Base-by-base conservation (phyloP, 2,797 vertebrate species). In the Poecilia wingei region DNA sequence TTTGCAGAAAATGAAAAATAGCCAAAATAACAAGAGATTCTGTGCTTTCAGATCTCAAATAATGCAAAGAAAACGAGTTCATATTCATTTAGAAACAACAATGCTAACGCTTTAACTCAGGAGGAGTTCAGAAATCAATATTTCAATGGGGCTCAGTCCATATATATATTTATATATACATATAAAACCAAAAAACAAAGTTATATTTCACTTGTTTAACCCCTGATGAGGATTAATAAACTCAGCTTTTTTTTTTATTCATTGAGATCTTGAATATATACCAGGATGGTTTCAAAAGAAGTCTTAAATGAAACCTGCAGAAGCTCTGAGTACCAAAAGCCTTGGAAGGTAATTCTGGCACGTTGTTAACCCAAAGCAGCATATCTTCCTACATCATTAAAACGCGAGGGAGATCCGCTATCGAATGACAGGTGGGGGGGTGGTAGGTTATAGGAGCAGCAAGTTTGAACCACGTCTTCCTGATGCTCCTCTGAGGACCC, bases 401-500 rank as follows among this genome's bases (percentile, higher is more conserved):
- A 43, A 41, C 4, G 1, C 2, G 13, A 69, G 20, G 66, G 66
- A 69, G 39, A 43, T 43, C 22, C 3, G 1, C 36, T 25, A 3
- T 43, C 5, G 8, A 69, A n/a, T 69, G 36, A 43, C 66, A n/a
- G 8, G 66, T 16, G 25, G 16, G 5, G 39, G 66, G 12, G 12
- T 25, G 13, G 43, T 6, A n/a, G 39, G 39, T 41, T 41, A 69
- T 22, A 39, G 33, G 64, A 66, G 39, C 89, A 78, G 86, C 84
- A 90, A 91, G 90, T 86, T 78, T 85, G 33, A 91, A 89, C 64
- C 74, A 82, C 84, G 86, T 82, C 75, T 49, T 86, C 61, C 51
- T 79, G 31, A 0, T 20, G 13, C 82, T 74, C 68, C 82, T 79
- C 79, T 77, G 5, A 1, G 74, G 80, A 86, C 69, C 66, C 53